These are phyloP conservation scores for Mnemiopsis leidyi DNA, from an alignment of 37 sponge, comb jelly and placozoan genomes.

Conservation along the genomic window DNA sequence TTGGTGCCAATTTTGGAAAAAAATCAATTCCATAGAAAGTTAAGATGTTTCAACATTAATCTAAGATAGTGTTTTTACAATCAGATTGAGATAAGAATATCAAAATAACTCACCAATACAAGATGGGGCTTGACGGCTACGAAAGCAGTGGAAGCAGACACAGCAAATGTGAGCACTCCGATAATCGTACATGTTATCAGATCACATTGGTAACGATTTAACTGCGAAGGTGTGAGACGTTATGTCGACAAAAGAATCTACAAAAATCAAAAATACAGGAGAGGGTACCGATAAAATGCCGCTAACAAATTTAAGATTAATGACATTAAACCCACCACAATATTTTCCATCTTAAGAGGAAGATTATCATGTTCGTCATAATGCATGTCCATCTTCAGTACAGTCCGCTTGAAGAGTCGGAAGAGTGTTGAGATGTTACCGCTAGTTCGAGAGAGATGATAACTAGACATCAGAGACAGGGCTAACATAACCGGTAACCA, in stretches of 20 bases:
- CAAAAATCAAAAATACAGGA: too few species aligned
- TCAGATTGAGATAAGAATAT: too few species aligned
- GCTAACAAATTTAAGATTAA: too few species aligned
- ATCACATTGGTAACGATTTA: conserved; percentile 30
- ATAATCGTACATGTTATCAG: conserved; percentile 45
- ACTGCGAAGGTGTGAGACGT: conserved; percentile 21
- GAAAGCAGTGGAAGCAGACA: conserved; percentile 47
- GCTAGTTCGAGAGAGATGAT: conserved; percentile 73
- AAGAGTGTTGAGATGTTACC: conserved; percentile 73
- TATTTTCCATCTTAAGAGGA: conserved; percentile 46
- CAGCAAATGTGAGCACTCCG: conserved; percentile 22
- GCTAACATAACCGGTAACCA: conserved; percentile 64
- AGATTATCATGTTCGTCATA: conserved; percentile 43
- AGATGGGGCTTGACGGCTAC: conserved; percentile 37
- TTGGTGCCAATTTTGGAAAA: too few species aligned
- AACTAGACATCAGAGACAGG: conserved; percentile 63
- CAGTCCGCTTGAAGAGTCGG: conserved; percentile 66
- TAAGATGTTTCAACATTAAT: too few species aligned
- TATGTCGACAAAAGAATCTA: too few species aligned
- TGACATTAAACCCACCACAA: background rate
- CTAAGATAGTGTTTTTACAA: too few species aligned
- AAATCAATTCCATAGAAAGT: too few species aligned
- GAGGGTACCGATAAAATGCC: too few species aligned
- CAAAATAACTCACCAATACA: background rate
- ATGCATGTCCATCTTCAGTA: conserved; percentile 41